Percentiles rank a stretch among this genome's conserved stretches.
phyloP scores from a whole-genome alignment of 2,113 vertebrate genomes.

The Hiodon tergisus region DNA sequence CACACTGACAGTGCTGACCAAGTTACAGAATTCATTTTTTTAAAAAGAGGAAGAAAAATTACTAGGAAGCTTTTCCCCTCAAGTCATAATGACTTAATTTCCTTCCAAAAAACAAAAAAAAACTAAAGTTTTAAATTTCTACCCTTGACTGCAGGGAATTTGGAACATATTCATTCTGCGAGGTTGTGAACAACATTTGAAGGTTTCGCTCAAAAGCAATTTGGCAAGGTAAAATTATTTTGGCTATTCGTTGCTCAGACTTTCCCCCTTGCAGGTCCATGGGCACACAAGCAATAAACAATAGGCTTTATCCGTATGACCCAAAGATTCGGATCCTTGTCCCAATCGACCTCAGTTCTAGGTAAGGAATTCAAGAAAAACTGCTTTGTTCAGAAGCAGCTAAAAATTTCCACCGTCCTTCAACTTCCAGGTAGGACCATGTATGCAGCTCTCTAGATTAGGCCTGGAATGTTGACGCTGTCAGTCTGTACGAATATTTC shows the following conservation, averaged over 20 bases:
- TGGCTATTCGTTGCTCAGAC: not conserved
- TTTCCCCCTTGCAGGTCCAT: no score
- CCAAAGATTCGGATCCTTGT: no score
- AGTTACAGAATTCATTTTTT: conserved; percentile 6
- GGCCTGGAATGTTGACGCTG: no score
- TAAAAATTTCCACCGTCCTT: no score
- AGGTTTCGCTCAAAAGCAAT: not conserved
- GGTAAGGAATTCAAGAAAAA: no score
- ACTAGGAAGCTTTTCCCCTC: conserved; percentile 17
- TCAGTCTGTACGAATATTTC: no score
- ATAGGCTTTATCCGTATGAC: no score
- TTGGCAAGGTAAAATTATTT: not conserved
- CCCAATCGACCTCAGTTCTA: no score
- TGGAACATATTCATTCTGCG: not conserved
- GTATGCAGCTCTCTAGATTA: no score
- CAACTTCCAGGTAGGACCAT: no score
- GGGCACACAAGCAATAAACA: no score
- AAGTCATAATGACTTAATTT: conserved; percentile 12
- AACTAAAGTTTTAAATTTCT: conserved; percentile 3
- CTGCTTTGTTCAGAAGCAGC: no score
- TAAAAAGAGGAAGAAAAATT: conserved; percentile 13
- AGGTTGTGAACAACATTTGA: not conserved
- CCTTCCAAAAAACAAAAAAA: not conserved
- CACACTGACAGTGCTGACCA: conserved; percentile 23
- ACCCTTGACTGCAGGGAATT: conserved; percentile 5